These are phyloP conservation scores for Diplosoma virens DNA, from an alignment of 23 tunicate genomes.

Conservation along the genomic window DNA sequence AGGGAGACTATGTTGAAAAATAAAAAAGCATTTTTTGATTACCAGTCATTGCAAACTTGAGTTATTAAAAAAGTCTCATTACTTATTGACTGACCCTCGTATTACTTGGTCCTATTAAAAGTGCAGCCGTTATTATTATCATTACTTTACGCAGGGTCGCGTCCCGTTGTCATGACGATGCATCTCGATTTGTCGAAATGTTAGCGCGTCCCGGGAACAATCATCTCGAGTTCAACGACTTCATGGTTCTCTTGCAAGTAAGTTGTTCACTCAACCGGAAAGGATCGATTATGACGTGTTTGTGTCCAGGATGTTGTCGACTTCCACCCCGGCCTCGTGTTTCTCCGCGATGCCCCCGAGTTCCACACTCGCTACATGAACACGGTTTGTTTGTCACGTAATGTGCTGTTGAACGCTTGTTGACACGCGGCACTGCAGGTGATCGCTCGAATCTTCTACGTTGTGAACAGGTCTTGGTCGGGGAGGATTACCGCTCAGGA, in stretches of 20 bases:
- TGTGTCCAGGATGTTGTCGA: constrained; percentile 87
- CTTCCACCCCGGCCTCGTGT: constrained; percentile 86
- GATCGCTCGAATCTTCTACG: constrained; percentile 84
- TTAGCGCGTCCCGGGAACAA: constrained; percentile 53
- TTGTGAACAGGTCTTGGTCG: constrained; percentile 91
- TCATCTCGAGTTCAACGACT: constrained; percentile 80
- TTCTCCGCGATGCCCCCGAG: constrained; percentile 94
- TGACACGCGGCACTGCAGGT: constrained; percentile 55
- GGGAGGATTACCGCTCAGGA: constrained; percentile 77
- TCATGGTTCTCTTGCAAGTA: constrained; percentile 63
- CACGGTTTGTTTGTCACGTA: constrained; percentile 49
- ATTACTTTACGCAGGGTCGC: constrained; percentile 36
- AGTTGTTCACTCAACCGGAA: no score
- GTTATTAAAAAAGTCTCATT: no score
- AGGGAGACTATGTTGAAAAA: no score
- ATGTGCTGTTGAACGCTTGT: not conserved
- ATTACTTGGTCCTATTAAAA: no score
- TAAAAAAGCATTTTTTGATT: no score
- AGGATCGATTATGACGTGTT: not conserved
- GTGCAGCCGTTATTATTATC: no score
- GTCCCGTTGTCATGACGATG: constrained; percentile 56
- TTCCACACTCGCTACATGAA: constrained; percentile 98
- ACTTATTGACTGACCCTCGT: no score
- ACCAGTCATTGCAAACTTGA: no score
- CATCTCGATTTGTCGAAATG: constrained; percentile 76